Base-by-base conservation (phyloP, 2,888 invertebrate genomes). In the Pheosia gnoma region DNA sequence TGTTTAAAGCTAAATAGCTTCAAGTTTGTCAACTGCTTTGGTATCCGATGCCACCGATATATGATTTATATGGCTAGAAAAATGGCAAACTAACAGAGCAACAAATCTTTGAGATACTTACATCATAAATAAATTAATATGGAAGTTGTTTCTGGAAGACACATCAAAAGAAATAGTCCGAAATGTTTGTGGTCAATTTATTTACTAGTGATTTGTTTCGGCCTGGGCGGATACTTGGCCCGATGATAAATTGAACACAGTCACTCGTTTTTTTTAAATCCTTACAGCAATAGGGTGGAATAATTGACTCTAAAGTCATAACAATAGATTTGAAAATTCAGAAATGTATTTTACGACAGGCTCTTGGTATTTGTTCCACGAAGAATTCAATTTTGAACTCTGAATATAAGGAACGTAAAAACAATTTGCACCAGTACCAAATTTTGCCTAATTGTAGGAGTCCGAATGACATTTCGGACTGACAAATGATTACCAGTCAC, bases 131-230 rank as follows among this genome's bases (percentile, higher is more conserved):
- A 84, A 86, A 88, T 86, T 79, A 85, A 85, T 84, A 81, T 83
- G 68, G 79, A 80, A 82, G 80, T 81, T 62, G 74, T 76, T 75
- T 77, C 75, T 77, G 69, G 83, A 83, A 68, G 67, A 66, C 65
- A 71, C 82, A 82, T 87, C 85, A 88, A 89, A 90, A 88, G 87
- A 86, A 88, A 88, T 84, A 78, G 75, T 80, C 82, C 83, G 87
- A 88, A 90, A 87, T 87, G 84, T 87, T 90, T 89, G 87, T 89
- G 88, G 90, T 92, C 91, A 90, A 91, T 91, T 91, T 92, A 90
- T 91, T 91, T 91, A 92, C 91, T 87, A 89, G 87, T 81, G 86
- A 92, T 92, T 92, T 87, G 92, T 91, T 92, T 88, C 85, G 87
- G 87, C 80, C 84, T 86, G 92, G 92, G 93, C 92, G 92, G 89